Evolutionary conservation across 2,888 invertebrate genomes (phyloP).

Genomic region (Philhelius pedissequus): DNA sequence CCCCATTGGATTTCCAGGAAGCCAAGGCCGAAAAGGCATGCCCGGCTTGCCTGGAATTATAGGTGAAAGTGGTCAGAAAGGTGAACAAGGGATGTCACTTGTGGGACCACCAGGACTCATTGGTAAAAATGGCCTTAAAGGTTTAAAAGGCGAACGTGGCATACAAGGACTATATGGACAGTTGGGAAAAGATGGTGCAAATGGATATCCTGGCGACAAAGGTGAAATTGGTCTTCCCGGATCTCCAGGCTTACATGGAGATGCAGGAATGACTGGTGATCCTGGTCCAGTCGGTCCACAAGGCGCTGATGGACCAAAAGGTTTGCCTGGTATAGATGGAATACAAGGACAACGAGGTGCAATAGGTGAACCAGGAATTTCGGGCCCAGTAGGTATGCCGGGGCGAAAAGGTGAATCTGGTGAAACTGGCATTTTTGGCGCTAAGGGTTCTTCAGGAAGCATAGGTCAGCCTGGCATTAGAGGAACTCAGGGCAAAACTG

Average conservation of each 20-base stretch:
- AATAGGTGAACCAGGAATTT: conserved; percentile 81
- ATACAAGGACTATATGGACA: background rate
- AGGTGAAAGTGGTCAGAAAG: conserved; percentile 86
- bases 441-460: conserved; percentile 84
- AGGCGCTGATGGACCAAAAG: conserved; percentile 80
- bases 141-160: conserved; percentile 77
- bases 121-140: conserved; percentile 80
- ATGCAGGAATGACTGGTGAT: conserved; percentile 81
- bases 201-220: conserved; percentile 86
- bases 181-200: conserved; percentile 83
- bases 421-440: conserved; percentile 84
- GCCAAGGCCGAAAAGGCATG: conserved; percentile 83
- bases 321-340: conserved; percentile 84
- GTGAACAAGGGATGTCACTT: conserved; percentile 83
- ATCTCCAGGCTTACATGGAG: conserved; percentile 73
- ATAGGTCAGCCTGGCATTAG: conserved; percentile 82
- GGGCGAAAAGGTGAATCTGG: conserved; percentile 83
- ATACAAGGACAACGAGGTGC: conserved; percentile 81
- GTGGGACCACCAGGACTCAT: conserved; percentile 82
- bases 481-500: conserved; percentile 82
- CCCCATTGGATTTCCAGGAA: conserved; percentile 81
- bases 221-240: conserved; percentile 86
- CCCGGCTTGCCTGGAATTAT: conserved; percentile 83
- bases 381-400: conserved; percentile 79
- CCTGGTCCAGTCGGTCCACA: conserved; percentile 80